phyloP scores from a whole-genome alignment of 2,113 vertebrate species.

The Meriones unguiculatus region DNA sequence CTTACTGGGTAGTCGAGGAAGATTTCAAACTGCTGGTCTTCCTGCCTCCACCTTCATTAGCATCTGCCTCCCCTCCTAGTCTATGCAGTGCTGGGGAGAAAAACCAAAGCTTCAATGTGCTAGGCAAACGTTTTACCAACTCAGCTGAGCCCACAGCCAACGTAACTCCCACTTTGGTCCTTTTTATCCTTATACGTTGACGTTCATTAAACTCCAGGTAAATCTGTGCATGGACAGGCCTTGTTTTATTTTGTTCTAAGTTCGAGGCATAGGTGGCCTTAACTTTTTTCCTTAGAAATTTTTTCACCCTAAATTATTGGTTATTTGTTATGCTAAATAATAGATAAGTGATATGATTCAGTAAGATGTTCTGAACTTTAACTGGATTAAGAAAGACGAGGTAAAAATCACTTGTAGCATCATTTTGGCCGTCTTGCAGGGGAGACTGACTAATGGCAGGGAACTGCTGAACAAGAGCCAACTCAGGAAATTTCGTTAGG shows the following conservation, averaged over 20 bases:
- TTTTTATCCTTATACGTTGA: not conserved
- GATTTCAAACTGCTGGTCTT: not conserved
- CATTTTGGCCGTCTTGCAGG: not conserved
- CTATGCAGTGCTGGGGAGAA: not conserved
- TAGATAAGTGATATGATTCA: not conserved
- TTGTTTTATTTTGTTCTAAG: constrained; percentile 33
- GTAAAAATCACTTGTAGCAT: not conserved
- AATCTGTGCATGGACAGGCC: not conserved
- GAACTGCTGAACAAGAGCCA: not conserved
- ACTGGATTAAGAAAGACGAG: not conserved
- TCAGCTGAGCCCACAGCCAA: not conserved
- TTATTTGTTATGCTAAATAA: constrained; percentile 9
- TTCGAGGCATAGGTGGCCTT: not conserved
- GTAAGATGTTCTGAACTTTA: not conserved
- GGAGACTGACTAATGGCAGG: not conserved
- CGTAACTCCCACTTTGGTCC: not conserved
- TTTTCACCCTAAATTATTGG: constrained; percentile 11
- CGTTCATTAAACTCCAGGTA: not conserved
- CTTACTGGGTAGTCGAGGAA: not conserved
- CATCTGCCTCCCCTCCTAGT: not conserved
- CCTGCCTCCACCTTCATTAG: too few species aligned
- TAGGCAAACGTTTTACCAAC: not conserved
- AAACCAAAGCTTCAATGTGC: not conserved
- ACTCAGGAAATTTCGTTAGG: not conserved
- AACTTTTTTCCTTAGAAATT: not conserved